phyloP scores from a whole-genome alignment of 92 coral and sea anemone genomes.

The Phenganax marumi region DNA sequence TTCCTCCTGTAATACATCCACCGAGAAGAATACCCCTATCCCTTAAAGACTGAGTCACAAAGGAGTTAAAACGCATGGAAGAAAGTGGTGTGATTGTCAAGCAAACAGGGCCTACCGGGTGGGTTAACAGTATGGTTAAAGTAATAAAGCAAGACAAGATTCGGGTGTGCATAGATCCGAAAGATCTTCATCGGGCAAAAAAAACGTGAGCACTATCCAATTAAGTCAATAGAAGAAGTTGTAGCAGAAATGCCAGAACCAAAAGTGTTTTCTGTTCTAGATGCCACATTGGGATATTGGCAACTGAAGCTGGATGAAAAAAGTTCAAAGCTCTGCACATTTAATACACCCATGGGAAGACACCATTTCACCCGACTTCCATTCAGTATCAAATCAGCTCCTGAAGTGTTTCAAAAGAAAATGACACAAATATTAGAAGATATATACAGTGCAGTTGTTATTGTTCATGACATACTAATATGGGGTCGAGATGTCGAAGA shows the following conservation, averaged over 20 bases:
- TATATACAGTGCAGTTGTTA: too few species aligned
- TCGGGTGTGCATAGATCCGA: neutral
- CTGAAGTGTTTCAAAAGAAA: too few species aligned
- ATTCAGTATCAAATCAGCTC: neutral
- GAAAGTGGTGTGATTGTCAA: slow-evolving; percentile 30
- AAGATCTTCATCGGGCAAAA: slow-evolving; percentile 14
- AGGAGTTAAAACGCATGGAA: slow-evolving; percentile 38
- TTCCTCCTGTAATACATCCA: slow-evolving; percentile 17
- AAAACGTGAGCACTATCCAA: slow-evolving; percentile 15
- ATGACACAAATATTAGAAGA: too few species aligned
- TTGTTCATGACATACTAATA: too few species aligned
- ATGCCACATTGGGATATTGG: neutral
- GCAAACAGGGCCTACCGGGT: slow-evolving; percentile 37
- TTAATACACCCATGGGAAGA: neutral
- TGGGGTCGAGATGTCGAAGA: too few species aligned
- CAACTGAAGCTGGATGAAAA: neutral
- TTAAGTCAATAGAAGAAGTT: too few species aligned
- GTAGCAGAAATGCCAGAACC: neutral
- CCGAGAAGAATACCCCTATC: slow-evolving; percentile 32
- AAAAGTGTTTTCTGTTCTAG: neutral
- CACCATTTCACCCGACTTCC: neutral
- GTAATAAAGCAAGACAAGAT: slow-evolving; percentile 28
- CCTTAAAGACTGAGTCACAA: slow-evolving; percentile 14
- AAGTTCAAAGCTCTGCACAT: slow-evolving; percentile 3
- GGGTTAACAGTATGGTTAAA: slow-evolving; percentile 37